Percentiles rank a stretch among this genome's conserved stretches.
These are phyloP conservation scores for Smittia sp. DNA, from an alignment of 2,888 invertebrate species.

Conservation along the genomic window DNA sequence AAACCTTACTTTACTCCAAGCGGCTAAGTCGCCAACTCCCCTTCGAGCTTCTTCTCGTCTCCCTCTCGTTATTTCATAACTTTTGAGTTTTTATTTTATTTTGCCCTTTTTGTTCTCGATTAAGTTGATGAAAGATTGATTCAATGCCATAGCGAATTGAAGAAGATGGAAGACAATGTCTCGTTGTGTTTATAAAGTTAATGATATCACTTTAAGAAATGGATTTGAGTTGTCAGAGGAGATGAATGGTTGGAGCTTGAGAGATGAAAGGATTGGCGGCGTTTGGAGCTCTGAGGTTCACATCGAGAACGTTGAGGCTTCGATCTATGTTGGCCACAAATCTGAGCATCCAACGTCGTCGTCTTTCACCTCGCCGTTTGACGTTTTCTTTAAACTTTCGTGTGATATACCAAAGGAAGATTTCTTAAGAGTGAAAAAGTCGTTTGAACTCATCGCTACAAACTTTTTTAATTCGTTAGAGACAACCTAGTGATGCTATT, in stretches of 20 bases:
- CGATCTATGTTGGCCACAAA: no score
- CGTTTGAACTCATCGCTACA: background rate
- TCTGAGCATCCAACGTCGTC: no score
- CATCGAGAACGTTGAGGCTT: no score
- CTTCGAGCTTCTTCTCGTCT: background rate
- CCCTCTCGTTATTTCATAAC: background rate
- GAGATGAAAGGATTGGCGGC: no score
- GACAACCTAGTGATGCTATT: constrained; percentile 39
- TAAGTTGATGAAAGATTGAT: background rate
- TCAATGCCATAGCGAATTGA: constrained; percentile 4
- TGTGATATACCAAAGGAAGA: constrained; percentile 32
- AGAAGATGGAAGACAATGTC: background rate
- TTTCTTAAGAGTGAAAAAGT: background rate
- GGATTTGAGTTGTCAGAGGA: background rate
- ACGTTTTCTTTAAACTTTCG: background rate
- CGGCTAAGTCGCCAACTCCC: background rate
- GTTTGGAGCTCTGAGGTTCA: no score
- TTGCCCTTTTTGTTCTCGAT: background rate
- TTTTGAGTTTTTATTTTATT: constrained; percentile 16
- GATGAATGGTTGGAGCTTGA: no score
- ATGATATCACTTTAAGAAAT: background rate
- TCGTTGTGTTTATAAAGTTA: background rate
- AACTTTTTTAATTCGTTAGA: background rate
- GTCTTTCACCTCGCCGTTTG: background rate
- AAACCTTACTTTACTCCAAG: constrained; percentile 19